Evolutionary conservation across 2,113 vertebrate species (phyloP).

Genomic region (Turnix velox): DNA sequence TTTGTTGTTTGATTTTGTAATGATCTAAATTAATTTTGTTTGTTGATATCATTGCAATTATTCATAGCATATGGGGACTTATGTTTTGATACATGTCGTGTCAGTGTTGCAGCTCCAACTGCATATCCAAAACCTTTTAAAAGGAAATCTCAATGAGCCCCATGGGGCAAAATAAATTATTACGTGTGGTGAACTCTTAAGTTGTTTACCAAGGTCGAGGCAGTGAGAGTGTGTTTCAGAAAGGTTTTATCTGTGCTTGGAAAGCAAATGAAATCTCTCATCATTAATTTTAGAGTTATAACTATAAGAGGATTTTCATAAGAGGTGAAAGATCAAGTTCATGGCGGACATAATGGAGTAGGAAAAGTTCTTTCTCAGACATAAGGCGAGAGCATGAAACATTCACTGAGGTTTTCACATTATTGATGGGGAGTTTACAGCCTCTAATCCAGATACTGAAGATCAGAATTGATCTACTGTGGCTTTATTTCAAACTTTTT

Average conservation of each 20-base stretch:
- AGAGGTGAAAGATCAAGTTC: constrained; percentile 77
- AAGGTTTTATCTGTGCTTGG: constrained; percentile 72
- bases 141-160: constrained; percentile 63
- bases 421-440: constrained; percentile 22
- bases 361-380: constrained; percentile 64
- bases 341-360: constrained; percentile 58
- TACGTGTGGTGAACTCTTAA: constrained; percentile 71
- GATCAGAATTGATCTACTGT: background rate
- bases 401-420: constrained; percentile 25
- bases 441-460: constrained; percentile 3
- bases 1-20: background rate
- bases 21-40: background rate
- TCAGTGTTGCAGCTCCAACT: constrained; percentile 19
- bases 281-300: constrained; percentile 71
- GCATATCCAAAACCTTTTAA: constrained; percentile 59
- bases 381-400: constrained; percentile 31
- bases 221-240: constrained; percentile 69
- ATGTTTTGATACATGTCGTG: background rate
- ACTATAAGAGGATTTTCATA: constrained; percentile 65
- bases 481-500: background rate
- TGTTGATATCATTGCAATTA: background rate
- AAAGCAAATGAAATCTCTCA: constrained; percentile 75
- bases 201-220: constrained; percentile 71
- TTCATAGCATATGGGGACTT: background rate
- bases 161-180: constrained; percentile 68